Base-by-base conservation (phyloP, 2,888 invertebrate species). In the Limnephilus auricula region DNA sequence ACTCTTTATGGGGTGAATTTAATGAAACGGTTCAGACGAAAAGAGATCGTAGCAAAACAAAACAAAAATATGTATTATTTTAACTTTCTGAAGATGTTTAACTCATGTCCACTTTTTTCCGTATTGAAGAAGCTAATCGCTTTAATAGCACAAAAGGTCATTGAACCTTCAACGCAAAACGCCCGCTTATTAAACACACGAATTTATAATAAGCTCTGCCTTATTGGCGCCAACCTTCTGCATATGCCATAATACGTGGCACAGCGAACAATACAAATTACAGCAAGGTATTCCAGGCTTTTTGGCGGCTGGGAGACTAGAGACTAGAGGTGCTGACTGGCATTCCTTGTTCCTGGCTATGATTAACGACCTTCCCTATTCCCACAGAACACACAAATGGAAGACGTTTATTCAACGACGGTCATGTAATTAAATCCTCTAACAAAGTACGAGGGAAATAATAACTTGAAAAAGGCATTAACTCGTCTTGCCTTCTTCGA, bases 331-430 rank as follows among this genome's bases (percentile, higher is more conserved):
- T 90, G 90, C 92, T 90, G 92, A 92, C 92, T 92, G 92, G 90
- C 92, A 90, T 92, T 92, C 87, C 92, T 45, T 89, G 91, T 85
- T 89, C 80, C n/a, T 84, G 31, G 90, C 79, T 90, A 92, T 92
- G 92, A 92, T 92, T 92, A 92, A 92, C 90, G 92, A 92, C 79
- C 80, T 1, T n/a, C 65, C 65, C 34, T 87, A 84, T 89, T 85
- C 32, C 79, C 85, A 86, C 84, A 83, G 50, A 91, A 91, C 13
- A 85, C 79, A 89, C 34, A 5, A 82, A 31, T 34, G 82, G 82
- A 82, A 82, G 82, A 82, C 82, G 82, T 34, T 82, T 37, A 32
- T 82, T 82, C 82, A 34, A 32, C 34, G 25, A 5, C 15, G 82
- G 32, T 80, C 82, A 2, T 82, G 82, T 82, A 34, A 82, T 82